Conservation (phyloP, 2,113 vertebrate species). For the Climacteris rufus region DNA sequence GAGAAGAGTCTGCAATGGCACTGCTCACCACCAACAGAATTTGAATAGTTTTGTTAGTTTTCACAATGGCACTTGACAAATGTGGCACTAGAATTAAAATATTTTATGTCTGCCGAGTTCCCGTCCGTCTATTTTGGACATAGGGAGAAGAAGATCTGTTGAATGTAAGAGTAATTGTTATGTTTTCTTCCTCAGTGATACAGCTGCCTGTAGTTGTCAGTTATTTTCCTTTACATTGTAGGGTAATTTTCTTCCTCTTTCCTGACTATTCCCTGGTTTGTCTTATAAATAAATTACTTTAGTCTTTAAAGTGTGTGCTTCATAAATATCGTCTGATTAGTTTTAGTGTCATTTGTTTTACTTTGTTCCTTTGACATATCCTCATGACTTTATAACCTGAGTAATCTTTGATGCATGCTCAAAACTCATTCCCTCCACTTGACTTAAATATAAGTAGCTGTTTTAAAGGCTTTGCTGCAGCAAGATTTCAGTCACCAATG, state of each 20-base stretch:
- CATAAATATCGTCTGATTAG: conserved; percentile 9
- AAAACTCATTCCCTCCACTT: not conserved
- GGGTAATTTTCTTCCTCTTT: not conserved
- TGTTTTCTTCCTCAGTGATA: not conserved
- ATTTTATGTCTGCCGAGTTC: not conserved
- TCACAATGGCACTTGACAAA: not conserved
- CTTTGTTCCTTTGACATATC: not conserved
- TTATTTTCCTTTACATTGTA: not conserved
- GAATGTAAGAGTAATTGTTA: not conserved
- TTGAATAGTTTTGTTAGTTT: not conserved
- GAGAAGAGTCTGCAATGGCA: not conserved
- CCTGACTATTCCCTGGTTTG: not conserved
- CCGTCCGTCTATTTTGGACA: not conserved
- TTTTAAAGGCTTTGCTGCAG: conserved; percentile 25
- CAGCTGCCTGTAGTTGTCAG: not conserved
- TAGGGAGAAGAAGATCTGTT: not conserved
- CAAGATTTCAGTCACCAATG: not conserved
- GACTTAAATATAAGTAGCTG: not conserved
- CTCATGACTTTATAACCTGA: not conserved
- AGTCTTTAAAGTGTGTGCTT: not conserved
- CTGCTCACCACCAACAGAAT: not conserved
- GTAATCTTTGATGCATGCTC: not conserved
- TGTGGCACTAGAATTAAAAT: not conserved
- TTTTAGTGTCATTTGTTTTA: conserved; percentile 9
- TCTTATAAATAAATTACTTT: not conserved